phyloP scores from a whole-genome alignment of 2,888 invertebrate species.

The Mylabris sibirica region DNA sequence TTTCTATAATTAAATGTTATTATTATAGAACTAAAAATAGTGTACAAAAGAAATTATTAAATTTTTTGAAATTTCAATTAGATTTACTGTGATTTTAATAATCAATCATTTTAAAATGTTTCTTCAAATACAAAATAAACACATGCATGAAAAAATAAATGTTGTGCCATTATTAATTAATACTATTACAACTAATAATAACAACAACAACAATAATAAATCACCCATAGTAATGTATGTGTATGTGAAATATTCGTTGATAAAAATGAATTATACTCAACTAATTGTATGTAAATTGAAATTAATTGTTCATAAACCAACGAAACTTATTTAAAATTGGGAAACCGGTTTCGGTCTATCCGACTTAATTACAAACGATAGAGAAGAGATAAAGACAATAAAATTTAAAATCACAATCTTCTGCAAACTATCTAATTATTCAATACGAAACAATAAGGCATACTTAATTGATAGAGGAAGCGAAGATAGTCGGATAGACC shows the following conservation, averaged over 20 bases:
- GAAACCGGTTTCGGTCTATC: no score
- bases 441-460: no score
- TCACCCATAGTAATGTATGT: not conserved
- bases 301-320: no score
- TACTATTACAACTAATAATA: no score
- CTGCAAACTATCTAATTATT: no score
- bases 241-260: not conserved
- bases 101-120: not conserved
- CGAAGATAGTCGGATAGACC: no score
- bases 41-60: conserved; percentile 17
- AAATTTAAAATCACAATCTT: no score
- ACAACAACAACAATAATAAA: conserved; percentile 8
- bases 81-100: not conserved
- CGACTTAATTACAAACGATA: no score
- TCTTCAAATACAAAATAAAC: not conserved
- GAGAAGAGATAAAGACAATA: no score
- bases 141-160: conserved; percentile 11
- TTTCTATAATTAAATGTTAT: conserved; percentile 1
- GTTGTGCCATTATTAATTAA: conserved; percentile 22
- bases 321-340: no score
- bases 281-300: no score
- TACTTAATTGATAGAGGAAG: no score
- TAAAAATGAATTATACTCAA: not conserved
- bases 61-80: conserved; percentile 25
- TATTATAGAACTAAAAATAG: not conserved